Conservation (phyloP, 2,113 vertebrate genomes). For the Actinemys pallida region DNA sequence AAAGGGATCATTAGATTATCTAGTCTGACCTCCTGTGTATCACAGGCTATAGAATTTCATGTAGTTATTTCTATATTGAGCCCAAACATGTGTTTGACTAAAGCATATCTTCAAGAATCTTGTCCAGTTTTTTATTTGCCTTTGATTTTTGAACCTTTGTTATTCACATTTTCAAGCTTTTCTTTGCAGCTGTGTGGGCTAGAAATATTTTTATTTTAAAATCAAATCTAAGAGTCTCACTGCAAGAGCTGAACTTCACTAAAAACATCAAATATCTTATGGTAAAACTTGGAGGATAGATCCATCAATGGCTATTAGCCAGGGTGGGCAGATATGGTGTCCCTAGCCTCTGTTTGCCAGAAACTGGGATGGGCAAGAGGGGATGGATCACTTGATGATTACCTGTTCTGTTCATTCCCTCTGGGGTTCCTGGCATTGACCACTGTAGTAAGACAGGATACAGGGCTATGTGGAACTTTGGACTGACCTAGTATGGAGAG, state of each 20-base stretch:
- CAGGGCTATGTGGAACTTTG: no score
- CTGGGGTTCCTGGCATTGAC: no score
- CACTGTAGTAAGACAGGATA: no score
- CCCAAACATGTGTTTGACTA: rapidly evolving
- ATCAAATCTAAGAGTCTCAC: not conserved
- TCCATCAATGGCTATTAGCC: no score
- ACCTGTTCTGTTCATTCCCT: no score
- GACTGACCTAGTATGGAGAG: no score
- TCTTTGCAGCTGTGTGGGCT: not conserved
- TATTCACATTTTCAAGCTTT: not conserved
- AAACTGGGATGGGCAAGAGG: no score
- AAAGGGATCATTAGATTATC: not conserved
- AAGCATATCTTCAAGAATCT: not conserved
- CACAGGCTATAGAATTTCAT: not conserved
- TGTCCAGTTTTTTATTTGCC: not conserved
- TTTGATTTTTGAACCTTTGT: not conserved
- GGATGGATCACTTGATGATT: no score
- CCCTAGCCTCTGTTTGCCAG: no score
- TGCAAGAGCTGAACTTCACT: not conserved
- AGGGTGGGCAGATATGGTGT: no score
- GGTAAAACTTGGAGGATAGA: not conserved
- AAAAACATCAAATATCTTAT: not conserved
- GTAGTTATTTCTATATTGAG: not conserved
- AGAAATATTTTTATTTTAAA: not conserved
- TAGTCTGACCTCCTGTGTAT: not conserved